Base-by-base conservation (phyloP, 2,888 invertebrate genomes). In the Lithophane leautieri region DNA sequence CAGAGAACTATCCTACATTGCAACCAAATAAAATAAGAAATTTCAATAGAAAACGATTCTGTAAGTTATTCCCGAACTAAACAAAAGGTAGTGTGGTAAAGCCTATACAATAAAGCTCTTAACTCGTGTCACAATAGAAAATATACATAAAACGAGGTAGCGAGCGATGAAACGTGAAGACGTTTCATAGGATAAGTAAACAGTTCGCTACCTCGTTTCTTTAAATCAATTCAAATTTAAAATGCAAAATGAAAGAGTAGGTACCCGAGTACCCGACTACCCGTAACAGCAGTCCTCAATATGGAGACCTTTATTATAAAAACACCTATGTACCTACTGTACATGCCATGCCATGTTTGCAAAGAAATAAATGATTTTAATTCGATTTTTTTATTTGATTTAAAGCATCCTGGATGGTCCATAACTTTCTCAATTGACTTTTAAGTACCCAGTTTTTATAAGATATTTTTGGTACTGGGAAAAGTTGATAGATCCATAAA, bases 131-230 rank as follows among this genome's bases (percentile, higher is more conserved):
- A 79, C 73, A 79, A 84, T 56, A 25, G 56, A 47, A 71, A 70
- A 70, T 54, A 54, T 19, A 16, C 58, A 83, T 83, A 65, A 76
- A 65, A 54, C 50, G n/a, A 28, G 8, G 63, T 69, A 70, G 63
- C 52, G 3, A 54, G 28, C 22, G 14, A 75, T 81, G 25, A 80
- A 54, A 58, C 50, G n/a, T 50, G 8, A 3, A 3, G 50, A 50
- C 9, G 50, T 50, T 50, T 50, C 22, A 22, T 22, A 50, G 0
- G 19, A 19, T 19, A 47, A 47, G 8, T 9, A 22, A 50, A 50
- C 22, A 1, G 22, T 22, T 50, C 22, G 22, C 50, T 50, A 50
- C 50, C 22, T 50, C 22, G 50, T 50, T 50, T 50, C 22, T 50
- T 50, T 50, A 50, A 50, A 50, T 22, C 9, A 22, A 22, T 50